phyloP scores from a whole-genome alignment of 2,113 vertebrate genomes.

The Seriola dumerili region DNA sequence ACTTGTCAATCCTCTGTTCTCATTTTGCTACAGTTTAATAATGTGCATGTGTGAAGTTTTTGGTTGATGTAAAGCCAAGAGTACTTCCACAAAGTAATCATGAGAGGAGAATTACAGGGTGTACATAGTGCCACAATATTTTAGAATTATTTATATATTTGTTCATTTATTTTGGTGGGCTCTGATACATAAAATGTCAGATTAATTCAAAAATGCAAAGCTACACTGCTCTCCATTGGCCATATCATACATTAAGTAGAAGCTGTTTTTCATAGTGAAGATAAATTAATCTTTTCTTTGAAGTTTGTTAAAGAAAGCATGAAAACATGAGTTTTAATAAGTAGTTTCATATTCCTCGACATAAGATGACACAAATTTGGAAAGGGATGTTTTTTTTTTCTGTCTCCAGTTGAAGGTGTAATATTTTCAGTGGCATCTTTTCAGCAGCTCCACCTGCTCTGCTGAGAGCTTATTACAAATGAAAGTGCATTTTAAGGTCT shows the following conservation, averaged over 20 bases:
- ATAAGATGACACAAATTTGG: slow-evolving; percentile 8
- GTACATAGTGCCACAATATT: not conserved
- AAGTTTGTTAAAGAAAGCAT: not conserved
- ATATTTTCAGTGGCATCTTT: slow-evolving; percentile 1
- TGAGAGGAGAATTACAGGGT: not conserved
- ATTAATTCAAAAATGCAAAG: not conserved
- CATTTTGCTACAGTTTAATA: not conserved
- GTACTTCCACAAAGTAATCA: not conserved
- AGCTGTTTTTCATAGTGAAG: not conserved
- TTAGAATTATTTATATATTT: slow-evolving; percentile 3
- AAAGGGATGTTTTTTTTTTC: not conserved
- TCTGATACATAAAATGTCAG: not conserved
- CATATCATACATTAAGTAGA: not conserved
- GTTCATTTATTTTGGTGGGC: slow-evolving; percentile 1
- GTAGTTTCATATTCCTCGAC: not conserved
- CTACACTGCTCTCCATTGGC: not conserved
- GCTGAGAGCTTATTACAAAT: not conserved
- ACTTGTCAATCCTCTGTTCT: not conserved
- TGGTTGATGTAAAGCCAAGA: not conserved
- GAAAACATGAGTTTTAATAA: not conserved
- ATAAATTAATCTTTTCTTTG: slow-evolving; percentile 1
- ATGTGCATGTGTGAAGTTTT: not conserved
- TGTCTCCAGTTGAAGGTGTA: not conserved
- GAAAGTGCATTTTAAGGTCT: not conserved
- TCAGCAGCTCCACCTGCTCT: slow-evolving; percentile 12